Evolutionary conservation across 2,888 invertebrate genomes (phyloP).

Genomic region (Scaeva pyrastri): DNA sequence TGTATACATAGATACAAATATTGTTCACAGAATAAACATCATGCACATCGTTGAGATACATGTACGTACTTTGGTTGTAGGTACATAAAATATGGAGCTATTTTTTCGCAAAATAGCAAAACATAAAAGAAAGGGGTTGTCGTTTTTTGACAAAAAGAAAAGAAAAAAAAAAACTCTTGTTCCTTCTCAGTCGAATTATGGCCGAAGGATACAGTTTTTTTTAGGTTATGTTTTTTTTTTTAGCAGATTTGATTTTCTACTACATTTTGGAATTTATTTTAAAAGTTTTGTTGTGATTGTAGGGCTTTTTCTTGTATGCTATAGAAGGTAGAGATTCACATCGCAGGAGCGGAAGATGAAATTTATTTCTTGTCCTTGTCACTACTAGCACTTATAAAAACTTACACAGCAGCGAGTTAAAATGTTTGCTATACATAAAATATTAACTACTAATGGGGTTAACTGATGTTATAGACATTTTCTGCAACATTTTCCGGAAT

Average conservation of each 20-base stretch:
- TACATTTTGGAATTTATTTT: conserved; percentile 66
- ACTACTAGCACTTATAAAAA: conserved; percentile 45
- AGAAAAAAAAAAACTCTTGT: neutral
- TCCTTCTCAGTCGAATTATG: neutral
- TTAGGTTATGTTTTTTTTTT: conserved; percentile 40
- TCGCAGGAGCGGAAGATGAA: neutral
- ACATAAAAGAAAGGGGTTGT: conserved; percentile 26
- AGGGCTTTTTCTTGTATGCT: conserved; percentile 36
- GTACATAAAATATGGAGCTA: conserved; percentile 4
- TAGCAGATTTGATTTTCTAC: conserved; percentile 55
- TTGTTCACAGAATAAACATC: neutral
- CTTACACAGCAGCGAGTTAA: conserved; percentile 33
- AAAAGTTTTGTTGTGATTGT: conserved; percentile 45
- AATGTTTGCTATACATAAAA: conserved; percentile 69
- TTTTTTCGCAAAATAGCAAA: conserved; percentile 16
- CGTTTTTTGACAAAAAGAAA: conserved; percentile 46
- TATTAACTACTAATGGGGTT: conserved; percentile 74
- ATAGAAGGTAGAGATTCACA: neutral
- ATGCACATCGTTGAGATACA: conserved; percentile 4
- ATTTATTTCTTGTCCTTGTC: conserved; percentile 66
- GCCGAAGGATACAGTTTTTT: conserved; percentile 19
- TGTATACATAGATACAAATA: neutral
- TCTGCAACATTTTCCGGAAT: conserved; percentile 59
- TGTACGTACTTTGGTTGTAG: neutral
- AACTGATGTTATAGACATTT: conserved; percentile 71